phyloP scores from a whole-genome alignment of 2,888 invertebrate species.

The Nemoura dubitans region DNA sequence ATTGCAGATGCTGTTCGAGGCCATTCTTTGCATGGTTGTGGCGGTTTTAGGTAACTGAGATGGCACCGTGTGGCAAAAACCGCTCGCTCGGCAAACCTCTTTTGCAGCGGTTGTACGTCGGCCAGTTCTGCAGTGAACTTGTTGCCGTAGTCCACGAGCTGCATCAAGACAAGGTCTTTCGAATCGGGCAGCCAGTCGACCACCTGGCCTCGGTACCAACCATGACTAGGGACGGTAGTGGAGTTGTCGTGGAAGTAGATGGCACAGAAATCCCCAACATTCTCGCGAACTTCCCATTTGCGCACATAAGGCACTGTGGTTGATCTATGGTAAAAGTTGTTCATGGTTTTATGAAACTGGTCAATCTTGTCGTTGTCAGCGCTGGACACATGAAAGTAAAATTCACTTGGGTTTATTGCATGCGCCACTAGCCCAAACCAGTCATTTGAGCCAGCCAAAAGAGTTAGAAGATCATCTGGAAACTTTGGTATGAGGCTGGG shows the following conservation, averaged over 20 bases:
- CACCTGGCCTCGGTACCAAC: slow-evolving; percentile 42
- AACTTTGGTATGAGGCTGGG: neutral
- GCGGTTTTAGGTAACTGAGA: slow-evolving; percentile 39
- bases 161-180: neutral
- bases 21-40: slow-evolving; percentile 17
- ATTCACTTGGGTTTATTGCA: slow-evolving; percentile 33
- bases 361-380: slow-evolving; percentile 22
- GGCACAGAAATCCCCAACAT: neutral
- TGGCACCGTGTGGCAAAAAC: slow-evolving; percentile 42
- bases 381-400: slow-evolving; percentile 40
- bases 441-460: neutral
- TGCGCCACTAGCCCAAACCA: slow-evolving; percentile 18
- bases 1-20: neutral
- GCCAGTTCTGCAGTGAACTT: neutral
- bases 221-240: neutral
- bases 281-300: neutral
- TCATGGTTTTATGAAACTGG: neutral
- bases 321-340: neutral
- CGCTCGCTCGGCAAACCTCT: slow-evolving; percentile 22
- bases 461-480: neutral
- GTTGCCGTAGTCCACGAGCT: slow-evolving; percentile 46
- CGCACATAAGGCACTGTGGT: neutral
- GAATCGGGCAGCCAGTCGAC: slow-evolving; percentile 25
- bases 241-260: slow-evolving; percentile 19
- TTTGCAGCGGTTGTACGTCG: slow-evolving; percentile 24